phyloP scores from a whole-genome alignment of 2,888 invertebrate genomes.

The Eupithecia vulgata region DNA sequence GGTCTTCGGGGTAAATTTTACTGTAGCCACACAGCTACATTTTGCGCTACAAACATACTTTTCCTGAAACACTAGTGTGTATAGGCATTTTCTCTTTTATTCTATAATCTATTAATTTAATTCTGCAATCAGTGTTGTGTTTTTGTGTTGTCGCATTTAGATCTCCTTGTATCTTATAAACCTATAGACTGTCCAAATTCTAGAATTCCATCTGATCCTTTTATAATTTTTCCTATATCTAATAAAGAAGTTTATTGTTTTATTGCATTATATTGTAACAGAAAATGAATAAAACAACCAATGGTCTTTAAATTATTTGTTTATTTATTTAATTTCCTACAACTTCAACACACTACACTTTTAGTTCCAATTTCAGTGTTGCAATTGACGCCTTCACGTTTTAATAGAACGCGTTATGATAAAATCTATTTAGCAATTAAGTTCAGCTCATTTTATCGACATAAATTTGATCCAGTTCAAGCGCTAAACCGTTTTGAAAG shows the following conservation, averaged over 20 bases:
- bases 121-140: constrained; percentile 3
- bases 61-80: neutral
- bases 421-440: no score
- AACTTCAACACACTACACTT: neutral
- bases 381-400: no score
- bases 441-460: no score
- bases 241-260: constrained; percentile 16
- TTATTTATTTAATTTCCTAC: constrained; percentile 27
- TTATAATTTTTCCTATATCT: constrained; percentile 23
- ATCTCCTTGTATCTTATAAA: constrained; percentile 9
- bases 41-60: neutral
- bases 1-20: no score
- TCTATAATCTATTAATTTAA: neutral
- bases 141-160: neutral
- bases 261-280: constrained; percentile 42
- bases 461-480: no score
- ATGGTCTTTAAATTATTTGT: constrained; percentile 37
- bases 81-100: neutral
- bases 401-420: no score
- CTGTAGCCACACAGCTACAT: neutral
- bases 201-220: constrained; percentile 36
- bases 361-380: no score
- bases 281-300: constrained; percentile 43
- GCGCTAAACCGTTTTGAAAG: no score
- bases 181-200: constrained; percentile 34